Conservation (phyloP, 2,797 vertebrate genomes). For the Salmo trutta region DNA sequence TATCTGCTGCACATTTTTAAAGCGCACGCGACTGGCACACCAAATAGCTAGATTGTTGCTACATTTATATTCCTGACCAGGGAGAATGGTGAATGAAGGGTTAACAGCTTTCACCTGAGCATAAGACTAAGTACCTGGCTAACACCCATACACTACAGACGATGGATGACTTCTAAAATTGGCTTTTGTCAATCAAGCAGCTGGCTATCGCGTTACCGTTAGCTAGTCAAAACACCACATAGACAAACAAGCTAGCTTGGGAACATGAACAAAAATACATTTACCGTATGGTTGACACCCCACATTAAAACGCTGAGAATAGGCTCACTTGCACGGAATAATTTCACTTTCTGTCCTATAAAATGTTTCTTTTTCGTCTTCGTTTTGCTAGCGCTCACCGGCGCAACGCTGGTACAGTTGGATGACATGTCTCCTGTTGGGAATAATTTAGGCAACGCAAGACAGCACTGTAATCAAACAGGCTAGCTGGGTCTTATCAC, state of each 20-base stretch:
- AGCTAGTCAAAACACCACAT: constrained; percentile 25
- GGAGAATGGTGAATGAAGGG: neutral
- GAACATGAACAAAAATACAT: constrained; percentile 40
- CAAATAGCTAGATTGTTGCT: neutral
- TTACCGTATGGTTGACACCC: constrained; percentile 93
- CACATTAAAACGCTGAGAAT: constrained; percentile 95
- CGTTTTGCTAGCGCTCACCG: constrained; percentile 82
- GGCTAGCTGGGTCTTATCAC: constrained; percentile 17
- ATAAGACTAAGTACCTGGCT: neutral
- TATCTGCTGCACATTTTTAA: neutral
- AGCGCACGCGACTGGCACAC: constrained; percentile 10
- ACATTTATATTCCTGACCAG: neutral
- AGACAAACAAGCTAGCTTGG: constrained; percentile 34
- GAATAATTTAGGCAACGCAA: constrained; percentile 43
- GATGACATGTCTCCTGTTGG: constrained; percentile 76
- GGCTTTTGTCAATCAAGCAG: constrained; percentile 49
- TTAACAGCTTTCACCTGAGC: neutral
- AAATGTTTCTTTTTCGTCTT: constrained; percentile 97
- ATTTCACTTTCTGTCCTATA: constrained; percentile 93
- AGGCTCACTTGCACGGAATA: constrained; percentile 92
- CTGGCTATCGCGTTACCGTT: neutral
- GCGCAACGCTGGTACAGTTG: constrained; percentile 79
- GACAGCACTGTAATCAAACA: constrained; percentile 43
- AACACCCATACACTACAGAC: neutral
- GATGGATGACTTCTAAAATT: constrained; percentile 7